Conservation (phyloP, 2,888 invertebrate species). For the Idaea biselata region DNA sequence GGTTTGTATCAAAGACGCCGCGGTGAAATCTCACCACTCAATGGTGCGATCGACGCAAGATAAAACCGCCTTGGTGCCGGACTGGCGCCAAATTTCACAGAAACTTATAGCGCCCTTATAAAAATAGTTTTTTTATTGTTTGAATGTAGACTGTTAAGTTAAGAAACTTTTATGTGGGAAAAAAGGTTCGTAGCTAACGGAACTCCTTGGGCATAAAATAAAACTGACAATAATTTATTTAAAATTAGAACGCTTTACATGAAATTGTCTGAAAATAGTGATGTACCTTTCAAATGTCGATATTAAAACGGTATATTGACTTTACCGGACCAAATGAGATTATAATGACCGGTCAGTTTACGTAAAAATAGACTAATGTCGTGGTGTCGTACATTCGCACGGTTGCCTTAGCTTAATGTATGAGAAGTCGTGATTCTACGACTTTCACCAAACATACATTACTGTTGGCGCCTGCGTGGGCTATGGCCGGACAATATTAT, state of each 20-base stretch:
- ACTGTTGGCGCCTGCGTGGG: constrained; percentile 48
- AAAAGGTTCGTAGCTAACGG: neutral
- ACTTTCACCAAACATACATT: constrained; percentile 74
- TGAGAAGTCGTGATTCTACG: constrained; percentile 70
- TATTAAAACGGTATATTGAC: constrained; percentile 43
- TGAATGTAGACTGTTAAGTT: neutral
- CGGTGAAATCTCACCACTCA: constrained; percentile 44
- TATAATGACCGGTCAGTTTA: constrained; percentile 62
- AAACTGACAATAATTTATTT: neutral
- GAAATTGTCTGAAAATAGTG: constrained; percentile 23
- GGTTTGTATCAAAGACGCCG: constrained; percentile 50
- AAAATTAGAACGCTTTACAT: neutral
- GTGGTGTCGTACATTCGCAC: constrained; percentile 61
- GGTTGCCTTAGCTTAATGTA: constrained; percentile 67
- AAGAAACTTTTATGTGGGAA: neutral
- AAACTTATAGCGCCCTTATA: constrained; percentile 45
- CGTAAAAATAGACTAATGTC: constrained; percentile 51
- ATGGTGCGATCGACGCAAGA: constrained; percentile 63
- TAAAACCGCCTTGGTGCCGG: constrained; percentile 58
- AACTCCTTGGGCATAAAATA: neutral
- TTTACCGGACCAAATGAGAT: constrained; percentile 58
- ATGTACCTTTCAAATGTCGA: constrained; percentile 19
- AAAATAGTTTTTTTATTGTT: constrained; percentile 15
- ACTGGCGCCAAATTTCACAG: constrained; percentile 78
- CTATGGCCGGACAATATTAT: constrained; percentile 34